phyloP scores from a whole-genome alignment of 30 jellyfish, hydroid and myxozoan species.

The Aurelia sp. region DNA sequence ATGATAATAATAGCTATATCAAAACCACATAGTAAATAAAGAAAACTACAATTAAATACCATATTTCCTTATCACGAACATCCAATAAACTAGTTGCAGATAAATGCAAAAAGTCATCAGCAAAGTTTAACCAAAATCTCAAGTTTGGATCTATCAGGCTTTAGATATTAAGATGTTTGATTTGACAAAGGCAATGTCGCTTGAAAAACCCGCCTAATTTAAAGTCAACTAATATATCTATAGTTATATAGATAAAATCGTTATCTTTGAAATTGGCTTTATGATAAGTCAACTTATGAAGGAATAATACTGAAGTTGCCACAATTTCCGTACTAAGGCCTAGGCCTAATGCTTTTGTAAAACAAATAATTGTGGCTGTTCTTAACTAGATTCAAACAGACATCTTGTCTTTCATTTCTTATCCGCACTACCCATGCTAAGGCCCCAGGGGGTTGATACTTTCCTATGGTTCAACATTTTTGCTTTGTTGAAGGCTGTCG shows the following conservation, averaged over 20 bases:
- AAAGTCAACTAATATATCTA: slow-evolving; percentile 31
- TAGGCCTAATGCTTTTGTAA: slow-evolving; percentile 5
- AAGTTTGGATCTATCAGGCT: neutral
- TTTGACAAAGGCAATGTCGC: neutral
- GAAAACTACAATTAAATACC: too few species aligned
- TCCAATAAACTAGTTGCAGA: too few species aligned
- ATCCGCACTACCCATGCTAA: too few species aligned
- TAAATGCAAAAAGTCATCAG: too few species aligned
- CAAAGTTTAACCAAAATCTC: neutral
- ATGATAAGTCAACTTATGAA: neutral
- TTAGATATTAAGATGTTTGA: neutral
- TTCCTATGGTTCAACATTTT: too few species aligned
- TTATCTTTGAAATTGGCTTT: slow-evolving; percentile 38
- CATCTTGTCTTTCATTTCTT: too few species aligned
- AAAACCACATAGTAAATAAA: too few species aligned
- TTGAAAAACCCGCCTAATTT: slow-evolving; percentile 16
- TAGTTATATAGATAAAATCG: slow-evolving; percentile 1
- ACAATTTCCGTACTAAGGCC: slow-evolving; percentile 42
- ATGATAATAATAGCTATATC: too few species aligned
- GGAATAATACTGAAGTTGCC: slow-evolving; percentile 23
- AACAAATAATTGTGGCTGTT: slow-evolving; percentile 4
- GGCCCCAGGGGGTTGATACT: too few species aligned
- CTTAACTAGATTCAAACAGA: neutral
- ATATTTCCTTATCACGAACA: too few species aligned
- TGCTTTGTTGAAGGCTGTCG: too few species aligned